Base-by-base conservation (phyloP, 2,113 vertebrate species). In the Lycaon pictus region DNA sequence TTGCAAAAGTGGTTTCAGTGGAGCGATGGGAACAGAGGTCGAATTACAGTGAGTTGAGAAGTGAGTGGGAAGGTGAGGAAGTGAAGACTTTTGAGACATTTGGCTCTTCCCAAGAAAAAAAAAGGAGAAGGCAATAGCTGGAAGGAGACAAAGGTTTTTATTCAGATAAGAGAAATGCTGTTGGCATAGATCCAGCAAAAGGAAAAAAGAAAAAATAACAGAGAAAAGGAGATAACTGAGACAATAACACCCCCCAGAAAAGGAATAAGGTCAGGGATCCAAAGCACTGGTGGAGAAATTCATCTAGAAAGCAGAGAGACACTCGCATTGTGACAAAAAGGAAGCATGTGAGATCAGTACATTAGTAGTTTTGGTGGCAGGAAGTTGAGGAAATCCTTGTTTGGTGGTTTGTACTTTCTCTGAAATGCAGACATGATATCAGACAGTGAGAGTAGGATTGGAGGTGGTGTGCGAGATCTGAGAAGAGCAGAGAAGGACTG, bases 1-100 rank as follows among this genome's bases (percentile, higher is more conserved):
- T 96, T 88, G 48, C 51, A 94, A 95, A 74, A 55, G 29, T 43
- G 58, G 17, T 89, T 97, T 95, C 51, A 56, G 48, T 80, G 17
- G 35, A 55, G 23, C 17, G 3, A 11, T 62, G 19, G 67, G 60
- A 95, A n/a, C 79, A 84, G 71, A 96, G 81, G 60, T 96, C 65
- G 79, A 82, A 86, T 87, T 65, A 58, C 85, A 85, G 65, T 67
- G 63, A 81, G 60, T 65, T 79, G 60, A 91, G 65, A 83, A 81
- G 58, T 60, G 22, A 19, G 51, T 71, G 17, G 76, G 69, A 88
- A 85, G n/a, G 60, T 43, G 56, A 79, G 16, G 62, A 87, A 91
- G 37, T 65, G 16, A 96, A 93, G 7, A 93, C 15, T 87, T 91
- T 93, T 93, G 69, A 79, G 43, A 80, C 74, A 60, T 69, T 67